phyloP scores from a whole-genome alignment of 2,888 invertebrate species.

The Mylabris sibirica region DNA sequence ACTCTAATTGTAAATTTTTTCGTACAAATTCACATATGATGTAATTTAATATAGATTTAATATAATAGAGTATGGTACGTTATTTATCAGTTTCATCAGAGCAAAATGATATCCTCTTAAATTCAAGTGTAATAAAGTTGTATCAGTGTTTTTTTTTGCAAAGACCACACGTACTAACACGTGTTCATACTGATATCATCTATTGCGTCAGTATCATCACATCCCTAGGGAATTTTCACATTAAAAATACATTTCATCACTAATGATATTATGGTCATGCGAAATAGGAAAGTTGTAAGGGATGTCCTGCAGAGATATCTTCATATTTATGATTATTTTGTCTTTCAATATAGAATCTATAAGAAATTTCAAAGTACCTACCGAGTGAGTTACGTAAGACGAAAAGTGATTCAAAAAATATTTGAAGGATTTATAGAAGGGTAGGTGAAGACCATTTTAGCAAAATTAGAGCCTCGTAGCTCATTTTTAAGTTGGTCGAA shows the following conservation, averaged over 20 bases:
- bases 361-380: too few species aligned
- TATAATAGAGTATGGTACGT: slow-evolving; percentile 8
- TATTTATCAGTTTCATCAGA: slow-evolving; percentile 42
- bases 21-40: background rate
- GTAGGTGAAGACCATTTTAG: too few species aligned
- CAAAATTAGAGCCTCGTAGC: too few species aligned
- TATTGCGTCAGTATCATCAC: background rate
- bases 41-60: background rate
- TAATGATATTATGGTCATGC: too few species aligned
- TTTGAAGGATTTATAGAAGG: too few species aligned
- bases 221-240: background rate
- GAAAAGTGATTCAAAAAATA: too few species aligned
- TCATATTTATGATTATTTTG: too few species aligned
- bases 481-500: too few species aligned
- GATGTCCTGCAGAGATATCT: too few species aligned
- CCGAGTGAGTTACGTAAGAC: too few species aligned
- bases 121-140: slow-evolving; percentile 13
- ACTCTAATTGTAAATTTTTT: background rate
- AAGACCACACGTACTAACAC: slow-evolving; percentile 23
- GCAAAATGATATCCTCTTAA: slow-evolving; percentile 40
- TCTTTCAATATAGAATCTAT: too few species aligned
- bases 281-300: too few species aligned
- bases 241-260: background rate
- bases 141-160: background rate
- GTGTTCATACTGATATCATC: slow-evolving; percentile 2